phyloP scores from a whole-genome alignment of 2,888 invertebrate species.

The Mythimna ferrago region DNA sequence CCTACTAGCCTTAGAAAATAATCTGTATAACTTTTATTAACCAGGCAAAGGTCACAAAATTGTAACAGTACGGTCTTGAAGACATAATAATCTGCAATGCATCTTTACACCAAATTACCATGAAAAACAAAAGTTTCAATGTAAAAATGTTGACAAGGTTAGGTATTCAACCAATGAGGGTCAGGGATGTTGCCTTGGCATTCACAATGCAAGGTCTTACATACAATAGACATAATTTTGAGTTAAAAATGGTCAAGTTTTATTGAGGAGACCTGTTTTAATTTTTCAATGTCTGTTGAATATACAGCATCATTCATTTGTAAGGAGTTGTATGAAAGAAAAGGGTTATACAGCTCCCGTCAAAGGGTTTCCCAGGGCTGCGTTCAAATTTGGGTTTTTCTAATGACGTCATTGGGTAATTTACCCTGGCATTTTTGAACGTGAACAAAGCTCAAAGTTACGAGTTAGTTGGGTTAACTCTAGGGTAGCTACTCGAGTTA shows the following conservation, averaged over 20 bases:
- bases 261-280: not conserved
- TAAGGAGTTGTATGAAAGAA: too few species aligned
- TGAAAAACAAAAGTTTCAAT: conserved; percentile 39
- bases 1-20: too few species aligned
- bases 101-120: conserved; percentile 6
- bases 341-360: too few species aligned
- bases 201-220: conserved; percentile 60
- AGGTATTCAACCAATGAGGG: conserved; percentile 45
- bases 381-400: too few species aligned
- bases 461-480: too few species aligned
- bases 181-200: conserved; percentile 50
- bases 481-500: too few species aligned
- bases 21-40: too few species aligned
- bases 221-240: conserved; percentile 19
- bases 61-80: conserved; percentile 2
- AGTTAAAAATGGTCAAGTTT: not conserved
- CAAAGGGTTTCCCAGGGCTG: too few species aligned
- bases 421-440: too few species aligned
- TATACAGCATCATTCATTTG: too few species aligned
- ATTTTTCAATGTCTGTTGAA: not conserved
- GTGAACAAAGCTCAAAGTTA: too few species aligned
- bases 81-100: conserved; percentile 1
- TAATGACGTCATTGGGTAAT: too few species aligned
- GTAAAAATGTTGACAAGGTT: conserved; percentile 32
- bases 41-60: conserved; percentile 7